Base-by-base conservation (phyloP, 2,797 vertebrate genomes). In the Aythya fuligula region DNA sequence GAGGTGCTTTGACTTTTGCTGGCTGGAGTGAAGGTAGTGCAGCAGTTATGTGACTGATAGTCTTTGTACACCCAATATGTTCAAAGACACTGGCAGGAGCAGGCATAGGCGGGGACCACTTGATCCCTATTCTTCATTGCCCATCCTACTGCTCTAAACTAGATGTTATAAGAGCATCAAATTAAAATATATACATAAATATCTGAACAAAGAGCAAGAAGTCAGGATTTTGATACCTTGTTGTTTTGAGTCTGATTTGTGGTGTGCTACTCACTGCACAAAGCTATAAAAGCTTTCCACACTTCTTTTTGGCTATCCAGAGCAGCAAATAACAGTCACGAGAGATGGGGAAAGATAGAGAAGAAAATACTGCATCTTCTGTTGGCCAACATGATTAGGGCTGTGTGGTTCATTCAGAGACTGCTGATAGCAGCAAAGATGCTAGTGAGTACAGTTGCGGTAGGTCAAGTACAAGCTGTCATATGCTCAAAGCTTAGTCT, bases 341-440 rank as follows among this genome's bases (percentile, higher is more conserved):
- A 69, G 58, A 72, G 20, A 39, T 17, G 14, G 28, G 21, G 38
- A 54, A 71, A 30, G 53, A 38, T 25, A 13, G 22, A 32, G 39
- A 32, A 71, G 74, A 65, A 76, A 12, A 34, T 21, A 24, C 6
- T 4, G 13, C 22, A 17, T 27, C 22, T 56, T 41, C 38, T 58
- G 10, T 34, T 70, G 60, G 12, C 17, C 11, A 21, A 2, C 25
- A 34, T 0, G 0, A 17, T 36, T 19, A 49, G 11, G 62, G 18
- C 30, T n/a, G 3, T 36, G 16, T 28, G 20, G 28, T 67, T 94
- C n/a, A 21, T 69, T 49, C 49, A 78, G 54, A 45, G 20, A 27
- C 17, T 72, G 15, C 25, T 84, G 58, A n/a, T 41, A 49, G 47
- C 18, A 81, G 70, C 56, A 56, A 43, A 73, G 41, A 10, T 60